Percentiles rank a stretch among this genome's conserved stretches.
These are phyloP conservation scores for Struthio camelus DNA, from an alignment of 2,113 vertebrate genomes.

Conservation along the genomic window DNA sequence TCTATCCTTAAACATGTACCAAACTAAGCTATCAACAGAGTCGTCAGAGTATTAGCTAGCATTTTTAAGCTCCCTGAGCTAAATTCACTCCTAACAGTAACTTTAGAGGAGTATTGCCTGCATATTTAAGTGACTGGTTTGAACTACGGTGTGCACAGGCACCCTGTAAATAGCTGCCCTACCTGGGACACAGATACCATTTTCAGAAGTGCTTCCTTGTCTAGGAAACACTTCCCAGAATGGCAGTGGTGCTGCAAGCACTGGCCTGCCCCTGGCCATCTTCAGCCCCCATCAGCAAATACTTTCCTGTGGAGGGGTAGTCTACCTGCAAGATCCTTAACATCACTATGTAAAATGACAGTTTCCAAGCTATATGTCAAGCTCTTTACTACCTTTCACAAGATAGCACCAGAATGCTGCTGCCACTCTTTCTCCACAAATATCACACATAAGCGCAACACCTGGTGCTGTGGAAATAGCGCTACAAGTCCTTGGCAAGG, in stretches of 20 bases:
- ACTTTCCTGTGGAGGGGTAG: not conserved
- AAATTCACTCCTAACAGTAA: not conserved
- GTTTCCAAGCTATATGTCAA: not conserved
- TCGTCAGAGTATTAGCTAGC: not conserved
- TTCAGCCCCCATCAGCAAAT: not conserved
- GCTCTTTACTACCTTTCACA: conserved; percentile 1
- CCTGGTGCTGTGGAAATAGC: conserved; percentile 34
- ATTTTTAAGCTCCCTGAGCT: not conserved
- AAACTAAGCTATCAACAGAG: not conserved
- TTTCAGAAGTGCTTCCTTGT: not conserved
- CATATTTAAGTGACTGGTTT: not conserved
- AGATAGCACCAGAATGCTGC: conserved; percentile 5
- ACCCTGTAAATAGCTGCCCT: not conserved
- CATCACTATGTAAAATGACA: not conserved
- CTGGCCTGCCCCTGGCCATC: not conserved
- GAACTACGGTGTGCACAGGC: not conserved
- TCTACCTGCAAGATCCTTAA: not conserved
- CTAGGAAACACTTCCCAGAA: not conserved
- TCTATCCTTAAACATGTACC: not conserved
- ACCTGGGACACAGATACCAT: not conserved
- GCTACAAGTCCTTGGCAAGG: conserved; percentile 83
- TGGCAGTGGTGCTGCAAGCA: not conserved
- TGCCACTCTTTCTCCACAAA: not conserved
- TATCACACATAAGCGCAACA: not conserved
- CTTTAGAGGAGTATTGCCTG: not conserved